Base-by-base conservation (phyloP, 37 sponge, comb jelly and placozoan genomes). In the Cladorhizidae sp. region DNA sequence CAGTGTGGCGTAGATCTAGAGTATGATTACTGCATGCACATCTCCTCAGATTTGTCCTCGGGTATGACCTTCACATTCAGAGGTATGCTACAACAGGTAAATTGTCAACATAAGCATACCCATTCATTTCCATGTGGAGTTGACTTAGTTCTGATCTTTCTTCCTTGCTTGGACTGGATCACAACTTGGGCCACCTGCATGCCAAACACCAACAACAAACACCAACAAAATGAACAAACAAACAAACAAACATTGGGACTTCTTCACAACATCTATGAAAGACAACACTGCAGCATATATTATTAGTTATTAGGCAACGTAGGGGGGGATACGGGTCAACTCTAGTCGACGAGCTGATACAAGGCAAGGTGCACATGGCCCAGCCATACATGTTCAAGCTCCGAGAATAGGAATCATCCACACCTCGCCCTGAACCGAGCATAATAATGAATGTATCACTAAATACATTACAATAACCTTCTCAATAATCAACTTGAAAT, bases 131-230 rank as follows among this genome's bases (percentile, higher is more conserved):
- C 85, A n/a, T 32, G 31, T 49, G 87, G 75, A 35, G 37, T 57
- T 1, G 92, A 90, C 32, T 57, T 67, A 17, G 88, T 94, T 40
- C 62, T 76, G 26, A 90, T 22, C 64, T 58, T 77, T 17, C 75
- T 76, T 50, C 95, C 95, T 61, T 87, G 61, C 52, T 91, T 67
- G 0, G 91, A 87, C 79, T 94, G 91, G 0, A 94, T 85, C 0
- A 94, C 67, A 3, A 90, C 67, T 54, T 94, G 95, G 41, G 68
- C 73, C 0, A 87, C 84, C 95, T 92, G 26, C n/a, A 42, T n/a
- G n/a, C n/a, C n/a, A n/a, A n/a, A n/a, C n/a, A n/a, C n/a, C n/a
- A n/a, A n/a, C n/a, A n/a, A n/a, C n/a, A 12, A 15, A 68, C 38
- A 31, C 37, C 20, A 39, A 29, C 21, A 18, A 68, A 21, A 68